Evolutionary conservation across 1,140 invertebrate species (phyloP).

Genomic region (Drosophila arizonae): DNA sequence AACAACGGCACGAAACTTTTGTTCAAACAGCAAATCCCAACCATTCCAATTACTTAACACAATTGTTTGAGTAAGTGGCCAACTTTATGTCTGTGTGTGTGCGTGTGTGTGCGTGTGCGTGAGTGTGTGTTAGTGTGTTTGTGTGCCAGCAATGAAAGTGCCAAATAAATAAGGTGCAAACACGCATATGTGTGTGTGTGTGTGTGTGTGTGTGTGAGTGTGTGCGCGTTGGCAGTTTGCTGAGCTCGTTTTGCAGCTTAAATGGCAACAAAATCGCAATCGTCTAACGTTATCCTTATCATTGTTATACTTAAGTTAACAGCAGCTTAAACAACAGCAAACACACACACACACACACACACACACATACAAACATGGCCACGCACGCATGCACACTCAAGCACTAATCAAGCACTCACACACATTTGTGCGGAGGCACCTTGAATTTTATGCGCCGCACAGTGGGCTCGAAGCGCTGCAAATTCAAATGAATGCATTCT

Average conservation of each 20-base stretch:
- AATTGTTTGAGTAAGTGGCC: slow-evolving; percentile 65
- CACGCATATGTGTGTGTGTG: slow-evolving; percentile 31
- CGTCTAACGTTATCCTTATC: slow-evolving; percentile 74
- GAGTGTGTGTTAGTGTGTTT: neutral
- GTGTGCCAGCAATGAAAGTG: slow-evolving; percentile 36
- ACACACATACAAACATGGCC: neutral
- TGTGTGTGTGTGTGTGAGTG: slow-evolving; percentile 10
- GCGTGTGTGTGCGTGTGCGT: neutral
- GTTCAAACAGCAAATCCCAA: slow-evolving; percentile 34
- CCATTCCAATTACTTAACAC: slow-evolving; percentile 74
- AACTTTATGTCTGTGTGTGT: slow-evolving; percentile 5
- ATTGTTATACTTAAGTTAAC: slow-evolving; percentile 81
- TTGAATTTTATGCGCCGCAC: slow-evolving; percentile 47
- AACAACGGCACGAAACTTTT: slow-evolving; percentile 1
- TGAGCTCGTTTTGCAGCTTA: slow-evolving; percentile 44
- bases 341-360: neutral
- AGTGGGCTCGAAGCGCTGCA: slow-evolving; percentile 23
- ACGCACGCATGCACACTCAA: slow-evolving; percentile 22
- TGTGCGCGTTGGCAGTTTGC: slow-evolving; percentile 5
- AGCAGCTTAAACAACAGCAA: slow-evolving; percentile 69
- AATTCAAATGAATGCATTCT: neutral
- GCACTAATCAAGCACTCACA: slow-evolving; percentile 63
- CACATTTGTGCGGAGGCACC: slow-evolving; percentile 14
- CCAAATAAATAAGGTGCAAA: slow-evolving; percentile 76
- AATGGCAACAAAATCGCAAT: slow-evolving; percentile 60